Base-by-base conservation (phyloP, 2,888 invertebrate species). In the Ditula angustiorana region DNA sequence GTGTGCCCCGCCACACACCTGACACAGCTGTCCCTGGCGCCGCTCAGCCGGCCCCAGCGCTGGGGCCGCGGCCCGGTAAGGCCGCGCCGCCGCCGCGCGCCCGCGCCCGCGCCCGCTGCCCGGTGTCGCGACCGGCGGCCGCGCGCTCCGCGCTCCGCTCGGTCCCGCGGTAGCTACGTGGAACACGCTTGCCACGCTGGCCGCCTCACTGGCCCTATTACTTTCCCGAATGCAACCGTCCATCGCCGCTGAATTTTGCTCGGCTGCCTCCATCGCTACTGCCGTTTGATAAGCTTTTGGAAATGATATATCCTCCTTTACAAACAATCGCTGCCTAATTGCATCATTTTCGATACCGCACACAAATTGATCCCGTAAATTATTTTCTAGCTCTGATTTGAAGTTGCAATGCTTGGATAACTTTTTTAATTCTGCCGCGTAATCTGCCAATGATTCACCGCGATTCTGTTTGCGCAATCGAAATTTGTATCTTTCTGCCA, bases 401-500 rank as follows among this genome's bases (percentile, higher is more conserved):
- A 73, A 73, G 1, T 57, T 23, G 23, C 71, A 73, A 47, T 57
- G 21, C 16, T 50, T 68, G 0, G 67, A 44, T 37, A 73, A 10
- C 47, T 60, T 69, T 37, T 71, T 71, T 5, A 73, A 46, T 16
- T 58, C 71, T 4, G 69, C 57, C 16, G 65, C 58, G 28, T 60
- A 69, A 5, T 63, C 58, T 13, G 61, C 53, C 4, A 67, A 35
- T 21, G 24, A 44, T 67, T 69, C 69, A 16, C 23, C 61, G 2
- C 16, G 33, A 13, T 19, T 16, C 44, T 69, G 71, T 13, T 33
- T 59, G 4, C 69, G 57, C 28, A 66, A 65, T 10, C 70, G 59
- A 59, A 71, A 71, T 46, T 67, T 70, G 44, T 57, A 73, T 0
- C 69, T 21, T 33, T 71, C 73, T 4, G 69, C 68, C 11, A 71